Conservation (phyloP, 2,113 vertebrate species). For the Macquaria australasica region DNA sequence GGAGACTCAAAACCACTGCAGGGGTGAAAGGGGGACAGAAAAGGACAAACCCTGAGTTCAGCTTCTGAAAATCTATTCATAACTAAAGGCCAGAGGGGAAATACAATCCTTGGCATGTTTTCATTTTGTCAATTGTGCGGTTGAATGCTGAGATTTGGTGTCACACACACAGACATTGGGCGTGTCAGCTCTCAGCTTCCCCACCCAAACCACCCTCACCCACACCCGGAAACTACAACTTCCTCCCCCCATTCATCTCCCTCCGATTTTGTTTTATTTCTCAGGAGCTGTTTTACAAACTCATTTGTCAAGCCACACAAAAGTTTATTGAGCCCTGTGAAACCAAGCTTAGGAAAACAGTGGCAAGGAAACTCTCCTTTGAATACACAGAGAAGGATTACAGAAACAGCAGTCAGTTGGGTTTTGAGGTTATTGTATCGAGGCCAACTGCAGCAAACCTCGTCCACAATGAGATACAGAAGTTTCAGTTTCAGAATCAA, state of each 20-base stretch:
- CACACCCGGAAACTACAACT: conserved; percentile 71
- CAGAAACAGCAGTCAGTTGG: conserved; percentile 30
- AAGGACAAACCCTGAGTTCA: conserved; percentile 47
- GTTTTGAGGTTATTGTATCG: conserved; percentile 23
- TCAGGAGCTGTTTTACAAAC: conserved; percentile 72
- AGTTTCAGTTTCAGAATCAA: conserved; percentile 35
- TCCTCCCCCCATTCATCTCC: conserved; percentile 76
- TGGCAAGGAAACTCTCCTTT: conserved; percentile 42
- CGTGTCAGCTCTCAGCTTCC: conserved; percentile 62
- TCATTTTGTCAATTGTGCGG: conserved; percentile 74
- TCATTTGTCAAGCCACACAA: conserved; percentile 72
- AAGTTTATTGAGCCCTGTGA: conserved; percentile 59
- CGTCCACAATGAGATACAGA: neutral
- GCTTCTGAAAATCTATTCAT: conserved; percentile 67
- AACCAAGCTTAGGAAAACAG: conserved; percentile 64
- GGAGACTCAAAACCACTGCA: conserved; percentile 34
- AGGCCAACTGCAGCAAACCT: conserved; percentile 29
- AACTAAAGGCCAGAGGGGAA: conserved; percentile 54
- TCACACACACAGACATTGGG: conserved; percentile 66
- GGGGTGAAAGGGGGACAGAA: conserved; percentile 47
- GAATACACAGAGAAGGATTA: conserved; percentile 27
- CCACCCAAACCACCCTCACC: conserved; percentile 54
- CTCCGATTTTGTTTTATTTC: conserved; percentile 79
- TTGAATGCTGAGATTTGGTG: conserved; percentile 76
- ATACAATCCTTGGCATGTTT: conserved; percentile 66